Evolutionary conservation across 2,113 vertebrate genomes (phyloP).

Genomic region (Stegastes partitus): DNA sequence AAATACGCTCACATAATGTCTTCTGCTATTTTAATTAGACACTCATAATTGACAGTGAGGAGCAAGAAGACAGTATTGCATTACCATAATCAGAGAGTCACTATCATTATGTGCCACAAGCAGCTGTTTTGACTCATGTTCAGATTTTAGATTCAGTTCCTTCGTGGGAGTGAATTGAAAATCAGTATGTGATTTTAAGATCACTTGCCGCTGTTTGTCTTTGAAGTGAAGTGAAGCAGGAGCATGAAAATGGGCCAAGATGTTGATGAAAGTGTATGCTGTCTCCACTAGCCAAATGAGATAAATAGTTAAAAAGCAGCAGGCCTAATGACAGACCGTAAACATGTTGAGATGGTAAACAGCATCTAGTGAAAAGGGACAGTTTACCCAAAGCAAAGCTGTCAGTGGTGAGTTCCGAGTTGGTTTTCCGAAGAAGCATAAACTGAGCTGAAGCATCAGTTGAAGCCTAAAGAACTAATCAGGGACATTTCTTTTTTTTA

Average conservation of each 20-base stretch:
- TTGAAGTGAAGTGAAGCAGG: conserved; percentile 30
- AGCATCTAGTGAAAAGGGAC: conserved; percentile 36
- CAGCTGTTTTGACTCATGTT: conserved; percentile 7
- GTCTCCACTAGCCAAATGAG: conserved; percentile 58
- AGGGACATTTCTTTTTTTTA: conserved; percentile 25
- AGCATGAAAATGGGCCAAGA: conserved; percentile 51
- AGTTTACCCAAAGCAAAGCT: conserved; percentile 35
- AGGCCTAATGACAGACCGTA: conserved; percentile 50
- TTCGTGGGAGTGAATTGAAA: conserved; percentile 18
- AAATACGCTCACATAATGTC: not conserved
- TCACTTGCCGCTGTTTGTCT: conserved; percentile 13
- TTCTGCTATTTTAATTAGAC: conserved; percentile 20
- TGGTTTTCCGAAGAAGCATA: not conserved
- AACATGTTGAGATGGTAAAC: conserved; percentile 59
- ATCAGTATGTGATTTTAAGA: conserved; percentile 31
- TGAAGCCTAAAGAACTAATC: conserved; percentile 23
- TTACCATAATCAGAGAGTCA: conserved; percentile 5
- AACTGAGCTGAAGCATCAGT: conserved; percentile 24
- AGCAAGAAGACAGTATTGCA: not conserved
- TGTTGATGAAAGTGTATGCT: conserved; percentile 42
- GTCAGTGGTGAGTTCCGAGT: conserved; percentile 26
- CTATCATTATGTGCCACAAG: not conserved
- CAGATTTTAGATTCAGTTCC: conserved; percentile 9
- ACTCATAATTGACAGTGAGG: conserved; percentile 12
- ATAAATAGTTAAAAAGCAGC: conserved; percentile 59